Evolutionary conservation across 2,888 invertebrate genomes (phyloP), one percentile per base, ranked within the genome.

Genomic region (Silvanus unidentatus): DNA sequence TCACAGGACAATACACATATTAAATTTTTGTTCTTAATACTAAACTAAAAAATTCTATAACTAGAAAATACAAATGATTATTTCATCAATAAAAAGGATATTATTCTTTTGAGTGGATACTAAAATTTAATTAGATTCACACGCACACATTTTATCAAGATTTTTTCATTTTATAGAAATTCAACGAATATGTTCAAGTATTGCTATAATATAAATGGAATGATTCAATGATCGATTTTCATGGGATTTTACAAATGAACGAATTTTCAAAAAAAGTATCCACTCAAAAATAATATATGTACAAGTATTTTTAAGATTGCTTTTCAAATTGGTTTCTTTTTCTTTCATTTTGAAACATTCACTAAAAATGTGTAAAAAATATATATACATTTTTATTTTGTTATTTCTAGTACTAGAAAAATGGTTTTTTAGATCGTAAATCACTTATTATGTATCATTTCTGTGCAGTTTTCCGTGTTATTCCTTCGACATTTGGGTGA

Each of bases 1-100:
- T 71, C 70, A 70, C 71, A 71, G 68, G 71, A 71, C 71, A 64
- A 63, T 69, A 71, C 71, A 71, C 66, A 66, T 69, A 66, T 60
- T 61, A 53, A 37, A 62, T 65, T 68, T 63, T 61, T 55, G 62
- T 60, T 61, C 65, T 69, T 65, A 69, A 63, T 49, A 49, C 68
- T 67, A 68, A 69, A 69, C 66, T 66, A 68, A 68, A 68, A 67
- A 68, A 65, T 45, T 64, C 64, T 67, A 67, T 60, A 62, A 64
- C 66, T 69, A 65, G 65, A 65, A 66, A 67, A 62, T 63, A 63
- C 59, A 63, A 61, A 64, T 56, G 56, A 60, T 57, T 55, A 50
- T 58, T 58, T 53, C 49, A 53, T 52, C 50, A 51, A 58, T 57
- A 55, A 62, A 58, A 59, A 57, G n/a, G 54, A 55, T 57, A 59